These are phyloP conservation scores for Taphrorychus bicolor DNA, from an alignment of 2,888 invertebrate genomes.

Conservation along the genomic window DNA sequence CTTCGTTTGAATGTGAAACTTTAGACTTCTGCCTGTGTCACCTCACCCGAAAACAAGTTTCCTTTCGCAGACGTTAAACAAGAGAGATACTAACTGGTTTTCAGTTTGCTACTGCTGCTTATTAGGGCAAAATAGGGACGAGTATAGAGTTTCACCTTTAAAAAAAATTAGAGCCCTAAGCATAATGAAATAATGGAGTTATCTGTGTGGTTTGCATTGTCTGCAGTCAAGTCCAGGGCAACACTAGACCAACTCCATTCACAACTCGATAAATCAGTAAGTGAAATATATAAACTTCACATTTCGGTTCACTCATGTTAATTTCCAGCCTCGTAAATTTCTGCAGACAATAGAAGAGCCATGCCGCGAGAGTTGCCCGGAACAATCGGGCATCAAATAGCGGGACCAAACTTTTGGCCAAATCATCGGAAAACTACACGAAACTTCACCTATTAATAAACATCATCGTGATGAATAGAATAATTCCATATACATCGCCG, in stretches of 20 bases:
- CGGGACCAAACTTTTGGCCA: slow-evolving; percentile 24
- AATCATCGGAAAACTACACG: slow-evolving; percentile 30
- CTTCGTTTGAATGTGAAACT: not conserved
- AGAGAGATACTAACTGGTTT: not conserved
- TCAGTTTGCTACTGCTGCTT: not conserved
- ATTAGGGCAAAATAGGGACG: not conserved
- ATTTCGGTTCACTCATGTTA: slow-evolving; percentile 9
- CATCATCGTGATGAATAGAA: slow-evolving; percentile 37
- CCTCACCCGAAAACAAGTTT: not conserved
- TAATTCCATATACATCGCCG: slow-evolving; percentile 32
- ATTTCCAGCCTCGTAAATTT: slow-evolving; percentile 16
- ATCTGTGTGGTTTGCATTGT: not conserved
- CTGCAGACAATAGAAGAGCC: slow-evolving; percentile 9
- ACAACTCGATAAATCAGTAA: slow-evolving; percentile 7
- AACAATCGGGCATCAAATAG: slow-evolving; percentile 14
- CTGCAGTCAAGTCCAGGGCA: not conserved
- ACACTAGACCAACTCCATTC: not conserved
- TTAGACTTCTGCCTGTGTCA: not conserved
- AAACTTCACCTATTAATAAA: slow-evolving; percentile 41
- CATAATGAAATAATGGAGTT: not conserved
- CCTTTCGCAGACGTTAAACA: not conserved
- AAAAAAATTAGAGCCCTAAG: no score
- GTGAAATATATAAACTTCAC: slow-evolving; percentile 10
- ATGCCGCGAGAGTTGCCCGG: not conserved
- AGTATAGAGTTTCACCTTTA: not conserved